Percentiles rank a stretch among this genome's conserved stretches.
Evolutionary conservation across 1,140 invertebrate species (phyloP).

Genomic region (Lerema accius): DNA sequence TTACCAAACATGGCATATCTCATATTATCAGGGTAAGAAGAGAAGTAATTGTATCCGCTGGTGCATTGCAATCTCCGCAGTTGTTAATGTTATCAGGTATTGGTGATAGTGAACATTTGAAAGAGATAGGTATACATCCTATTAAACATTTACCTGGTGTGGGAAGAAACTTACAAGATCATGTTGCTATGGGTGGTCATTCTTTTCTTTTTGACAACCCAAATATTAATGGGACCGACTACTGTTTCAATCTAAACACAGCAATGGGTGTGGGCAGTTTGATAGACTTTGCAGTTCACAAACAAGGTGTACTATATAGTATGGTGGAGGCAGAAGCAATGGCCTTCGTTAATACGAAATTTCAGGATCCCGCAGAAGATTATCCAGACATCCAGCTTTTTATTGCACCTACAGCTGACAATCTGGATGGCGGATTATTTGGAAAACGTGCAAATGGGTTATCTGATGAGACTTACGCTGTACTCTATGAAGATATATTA

Average conservation of each 20-base stretch:
- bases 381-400: constrained; percentile 92
- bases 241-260: constrained; percentile 85
- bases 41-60: constrained; percentile 90
- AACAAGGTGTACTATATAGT: constrained; percentile 85
- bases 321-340: constrained; percentile 88
- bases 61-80: constrained; percentile 89
- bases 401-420: constrained; percentile 87
- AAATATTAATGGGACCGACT: constrained; percentile 68
- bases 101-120: constrained; percentile 87
- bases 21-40: constrained; percentile 82
- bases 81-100: constrained; percentile 91
- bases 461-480: constrained; percentile 85
- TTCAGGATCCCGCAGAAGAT: constrained; percentile 84
- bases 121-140: constrained; percentile 83
- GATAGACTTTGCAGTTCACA: constrained; percentile 82
- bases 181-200: constrained; percentile 86
- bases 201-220: constrained; percentile 83
- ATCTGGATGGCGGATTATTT: constrained; percentile 89
- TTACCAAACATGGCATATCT: constrained; percentile 79
- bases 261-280: constrained; percentile 81
- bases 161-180: constrained; percentile 91
- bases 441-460: constrained; percentile 87
- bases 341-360: constrained; percentile 90
- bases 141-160: constrained; percentile 87
- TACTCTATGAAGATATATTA: constrained; percentile 87